Conservation (phyloP, 2,113 vertebrate genomes). For the Pitta sordida region DNA sequence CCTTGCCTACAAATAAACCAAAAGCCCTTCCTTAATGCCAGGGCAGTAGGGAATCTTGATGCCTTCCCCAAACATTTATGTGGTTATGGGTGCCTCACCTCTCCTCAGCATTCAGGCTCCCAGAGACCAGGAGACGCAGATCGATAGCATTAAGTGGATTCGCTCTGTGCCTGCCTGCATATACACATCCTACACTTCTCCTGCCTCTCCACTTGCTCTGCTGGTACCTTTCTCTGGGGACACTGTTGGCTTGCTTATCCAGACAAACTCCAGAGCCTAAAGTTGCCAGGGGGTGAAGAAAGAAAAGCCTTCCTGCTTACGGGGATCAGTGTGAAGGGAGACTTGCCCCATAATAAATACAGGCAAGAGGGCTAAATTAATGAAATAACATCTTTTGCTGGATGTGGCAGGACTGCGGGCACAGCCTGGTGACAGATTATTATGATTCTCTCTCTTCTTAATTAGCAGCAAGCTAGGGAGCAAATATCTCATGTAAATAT, state of each 20-base stretch:
- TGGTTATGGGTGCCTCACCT: not conserved
- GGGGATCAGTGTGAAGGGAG: not conserved
- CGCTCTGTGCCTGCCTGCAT: not conserved
- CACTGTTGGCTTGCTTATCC: not conserved
- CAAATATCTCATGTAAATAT: not conserved
- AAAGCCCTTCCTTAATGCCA: not conserved
- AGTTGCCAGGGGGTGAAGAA: not conserved
- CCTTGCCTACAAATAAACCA: not conserved
- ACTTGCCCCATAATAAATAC: not conserved
- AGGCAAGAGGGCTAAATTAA: not conserved
- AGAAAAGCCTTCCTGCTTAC: not conserved
- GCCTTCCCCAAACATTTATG: not conserved
- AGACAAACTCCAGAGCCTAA: not conserved
- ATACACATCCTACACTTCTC: not conserved
- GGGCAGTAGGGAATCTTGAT: not conserved
- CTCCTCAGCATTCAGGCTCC: not conserved
- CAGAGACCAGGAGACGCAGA: not conserved
- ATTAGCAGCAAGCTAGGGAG: not conserved
- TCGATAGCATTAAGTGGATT: not conserved
- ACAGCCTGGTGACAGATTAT: not conserved
- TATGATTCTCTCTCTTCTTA: not conserved
- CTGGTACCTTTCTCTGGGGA: not conserved
- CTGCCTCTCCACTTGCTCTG: not conserved
- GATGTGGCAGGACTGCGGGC: not conserved
- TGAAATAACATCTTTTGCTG: not conserved